Conservation (phyloP, 2,113 vertebrate genomes). For the Chloropsis hardwickii region DNA sequence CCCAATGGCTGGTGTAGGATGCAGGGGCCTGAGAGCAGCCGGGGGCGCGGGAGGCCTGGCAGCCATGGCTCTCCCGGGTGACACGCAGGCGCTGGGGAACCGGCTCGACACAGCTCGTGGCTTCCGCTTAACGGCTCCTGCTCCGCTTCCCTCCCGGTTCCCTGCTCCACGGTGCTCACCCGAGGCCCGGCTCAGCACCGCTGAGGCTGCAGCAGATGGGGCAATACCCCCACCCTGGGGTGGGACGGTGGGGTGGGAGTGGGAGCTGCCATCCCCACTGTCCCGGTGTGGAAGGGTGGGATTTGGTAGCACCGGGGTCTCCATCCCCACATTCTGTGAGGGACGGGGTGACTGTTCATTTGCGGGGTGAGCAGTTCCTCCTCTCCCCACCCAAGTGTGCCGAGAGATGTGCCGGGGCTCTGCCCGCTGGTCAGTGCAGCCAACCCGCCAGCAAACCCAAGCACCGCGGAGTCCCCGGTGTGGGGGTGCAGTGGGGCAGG, state of each 20-base stretch:
- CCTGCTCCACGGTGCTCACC: accelerated
- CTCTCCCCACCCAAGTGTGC: background rate
- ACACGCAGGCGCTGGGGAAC: background rate
- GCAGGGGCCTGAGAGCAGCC: background rate
- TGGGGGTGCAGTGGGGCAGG: no score
- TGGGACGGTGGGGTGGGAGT: background rate
- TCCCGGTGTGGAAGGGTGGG: accelerated
- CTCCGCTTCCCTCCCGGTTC: background rate
- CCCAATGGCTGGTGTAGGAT: accelerated
- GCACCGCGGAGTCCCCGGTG: background rate
- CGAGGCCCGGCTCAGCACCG: accelerated
- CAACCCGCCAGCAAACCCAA: background rate
- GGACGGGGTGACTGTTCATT: background rate
- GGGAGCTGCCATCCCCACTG: background rate
- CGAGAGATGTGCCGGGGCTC: background rate
- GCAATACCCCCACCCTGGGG: accelerated
- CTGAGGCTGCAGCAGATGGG: accelerated
- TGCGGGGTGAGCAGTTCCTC: background rate
- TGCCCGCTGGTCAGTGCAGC: accelerated
- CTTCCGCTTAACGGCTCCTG: background rate
- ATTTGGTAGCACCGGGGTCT: background rate
- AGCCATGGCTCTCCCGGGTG: accelerated
- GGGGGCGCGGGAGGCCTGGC: accelerated
- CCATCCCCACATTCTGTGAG: accelerated
- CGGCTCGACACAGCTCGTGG: accelerated